Evolutionary conservation across 2,888 invertebrate genomes (phyloP), one percentile per base, ranked within the genome.

Genomic region (Apotomis betuletana): DNA sequence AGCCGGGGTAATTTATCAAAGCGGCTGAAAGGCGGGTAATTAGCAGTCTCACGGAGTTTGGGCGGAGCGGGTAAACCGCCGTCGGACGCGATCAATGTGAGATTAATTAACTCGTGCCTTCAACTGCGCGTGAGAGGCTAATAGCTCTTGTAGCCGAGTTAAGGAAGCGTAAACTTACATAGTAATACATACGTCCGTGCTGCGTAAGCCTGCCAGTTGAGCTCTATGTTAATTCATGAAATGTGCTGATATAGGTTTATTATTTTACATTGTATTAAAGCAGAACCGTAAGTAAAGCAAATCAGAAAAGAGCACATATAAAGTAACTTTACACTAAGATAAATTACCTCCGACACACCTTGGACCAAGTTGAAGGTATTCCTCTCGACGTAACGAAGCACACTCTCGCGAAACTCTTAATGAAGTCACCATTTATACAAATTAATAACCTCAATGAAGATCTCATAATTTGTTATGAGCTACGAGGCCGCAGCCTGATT

Each of bases 41-140:
- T 86, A 79, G 74, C 78, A 71, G 78, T 78, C 79, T 76, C 80
- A 81, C 80, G 83, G 73, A 74, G 75, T 59, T 74, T 70, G 71
- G 78, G 80, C 82, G 84, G 82, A 84, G 85, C 80, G 72, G 79
- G 79, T 72, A 75, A 70, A 74, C 81, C 77, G 75, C 64, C 74
- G 69, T 71, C 75, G 75, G 67, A 76, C 74, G 74, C 74, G 68
- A 65, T 70, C 70, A 54, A 41, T 51, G 67, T 71, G 75, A 80
- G 80, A 87, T 88, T 88, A 89, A 87, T 89, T 84, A 68, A 52
- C 67, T 62, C 46, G 36, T 36, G 38, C 67, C 58, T 63, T 58
- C 68, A 59, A 51, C 67, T 44, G 57, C 57, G 67, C 55, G 60
- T 15, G 63, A 15, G n/a, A 44, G 13, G 41, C 44, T 57, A 55